phyloP scores from a whole-genome alignment of 2,888 invertebrate species.

The Stratiomys singularior region DNA sequence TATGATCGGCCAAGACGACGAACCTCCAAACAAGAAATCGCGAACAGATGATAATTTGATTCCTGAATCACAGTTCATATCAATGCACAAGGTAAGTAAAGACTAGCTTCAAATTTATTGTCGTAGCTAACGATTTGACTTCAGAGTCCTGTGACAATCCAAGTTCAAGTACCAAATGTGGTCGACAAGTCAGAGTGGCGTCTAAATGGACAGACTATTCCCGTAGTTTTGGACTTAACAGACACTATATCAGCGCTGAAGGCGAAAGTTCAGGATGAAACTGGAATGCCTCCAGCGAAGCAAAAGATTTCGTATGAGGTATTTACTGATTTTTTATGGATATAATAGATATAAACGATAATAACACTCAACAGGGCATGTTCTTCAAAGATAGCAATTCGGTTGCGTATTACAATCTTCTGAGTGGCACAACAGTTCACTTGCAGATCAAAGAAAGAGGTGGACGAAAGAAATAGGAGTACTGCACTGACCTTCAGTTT shows the following conservation, averaged over 20 bases:
- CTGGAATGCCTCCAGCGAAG: constrained; percentile 95
- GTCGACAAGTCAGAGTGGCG: constrained; percentile 96
- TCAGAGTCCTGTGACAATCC: constrained; percentile 81
- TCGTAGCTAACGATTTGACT: constrained; percentile 55
- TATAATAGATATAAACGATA: not conserved
- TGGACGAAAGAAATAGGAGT: constrained; percentile 91
- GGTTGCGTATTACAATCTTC: constrained; percentile 95
- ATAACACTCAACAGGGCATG: constrained; percentile 80
- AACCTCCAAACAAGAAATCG: constrained; percentile 86
- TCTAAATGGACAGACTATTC: constrained; percentile 88
- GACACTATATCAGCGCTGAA: constrained; percentile 89
- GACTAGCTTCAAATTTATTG: not conserved
- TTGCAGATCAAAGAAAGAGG: constrained; percentile 97
- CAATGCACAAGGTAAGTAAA: constrained; percentile 71
- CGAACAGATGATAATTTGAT: constrained; percentile 93
- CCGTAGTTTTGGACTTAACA: constrained; percentile 78
- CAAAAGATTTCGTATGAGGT: constrained; percentile 96
- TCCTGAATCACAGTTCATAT: constrained; percentile 85
- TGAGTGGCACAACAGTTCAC: constrained; percentile 83
- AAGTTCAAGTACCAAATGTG: constrained; percentile 83
- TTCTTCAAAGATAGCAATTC: constrained; percentile 98
- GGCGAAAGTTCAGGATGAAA: constrained; percentile 82
- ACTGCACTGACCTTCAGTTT: not conserved
- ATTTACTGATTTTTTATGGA: no score
- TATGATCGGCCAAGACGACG: constrained; percentile 75